Evolutionary conservation across 2,888 invertebrate species (phyloP).

Genomic region (Scrobipalpa atriplicella): DNA sequence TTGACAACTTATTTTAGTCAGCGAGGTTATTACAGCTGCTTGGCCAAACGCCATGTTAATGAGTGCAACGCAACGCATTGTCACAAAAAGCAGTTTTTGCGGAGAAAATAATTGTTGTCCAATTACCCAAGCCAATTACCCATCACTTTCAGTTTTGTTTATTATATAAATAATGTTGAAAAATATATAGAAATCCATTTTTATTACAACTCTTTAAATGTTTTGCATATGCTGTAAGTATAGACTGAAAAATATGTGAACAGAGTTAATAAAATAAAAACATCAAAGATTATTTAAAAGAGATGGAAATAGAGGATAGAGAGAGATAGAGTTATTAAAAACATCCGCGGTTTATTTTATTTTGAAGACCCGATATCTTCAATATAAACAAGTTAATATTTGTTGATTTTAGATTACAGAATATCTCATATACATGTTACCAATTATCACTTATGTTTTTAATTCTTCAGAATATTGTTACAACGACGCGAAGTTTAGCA

Average conservation of each 20-base stretch:
- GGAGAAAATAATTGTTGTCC: neutral
- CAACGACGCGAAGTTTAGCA: neutral
- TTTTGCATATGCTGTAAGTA: too few relatives aligned
- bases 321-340: neutral
- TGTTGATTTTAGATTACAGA: neutral
- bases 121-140: neutral
- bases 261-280: constrained; percentile 11
- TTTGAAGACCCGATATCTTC: too few relatives aligned
- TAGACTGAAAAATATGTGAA: too few relatives aligned
- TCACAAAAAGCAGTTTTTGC: constrained; percentile 27
- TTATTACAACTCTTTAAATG: too few relatives aligned
- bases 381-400: neutral
- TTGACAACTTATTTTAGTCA: constrained; percentile 9
- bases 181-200: too few relatives aligned
- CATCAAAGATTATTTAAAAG: too few relatives aligned
- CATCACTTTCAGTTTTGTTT: neutral
- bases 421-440: neutral
- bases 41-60: constrained; percentile 44
- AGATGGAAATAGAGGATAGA: too few relatives aligned
- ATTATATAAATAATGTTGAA: too few relatives aligned
- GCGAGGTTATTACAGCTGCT: constrained; percentile 40
- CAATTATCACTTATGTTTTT: neutral
- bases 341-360: neutral
- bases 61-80: constrained; percentile 18
- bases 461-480: neutral